A percentile compares a stretch with the other conserved stretches of the same genome.
These are phyloP conservation scores for Florisuga fusca DNA, from an alignment of 2,797 vertebrate species.

Conservation along the genomic window DNA sequence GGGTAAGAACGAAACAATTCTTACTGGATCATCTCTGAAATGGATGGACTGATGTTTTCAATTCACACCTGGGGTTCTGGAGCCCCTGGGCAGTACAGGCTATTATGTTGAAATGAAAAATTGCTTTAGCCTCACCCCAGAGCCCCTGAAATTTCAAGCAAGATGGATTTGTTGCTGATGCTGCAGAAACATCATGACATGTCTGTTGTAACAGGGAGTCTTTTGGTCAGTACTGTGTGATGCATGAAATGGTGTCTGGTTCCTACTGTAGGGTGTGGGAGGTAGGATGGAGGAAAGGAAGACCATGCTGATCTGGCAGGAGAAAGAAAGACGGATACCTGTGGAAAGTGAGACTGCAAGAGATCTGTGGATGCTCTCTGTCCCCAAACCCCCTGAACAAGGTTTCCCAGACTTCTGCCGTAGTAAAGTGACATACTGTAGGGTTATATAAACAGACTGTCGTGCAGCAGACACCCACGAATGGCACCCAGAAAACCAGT, in stretches of 20 bases:
- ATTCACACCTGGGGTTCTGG: not conserved
- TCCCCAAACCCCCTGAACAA: not conserved
- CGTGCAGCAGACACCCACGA: not conserved
- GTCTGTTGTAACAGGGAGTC: not conserved
- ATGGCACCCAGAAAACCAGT: not conserved
- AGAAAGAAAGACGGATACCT: not conserved
- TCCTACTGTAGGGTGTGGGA: not conserved
- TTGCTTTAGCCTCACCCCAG: not conserved
- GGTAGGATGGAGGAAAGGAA: not conserved
- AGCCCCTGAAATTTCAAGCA: not conserved
- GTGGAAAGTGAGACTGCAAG: not conserved
- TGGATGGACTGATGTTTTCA: not conserved
- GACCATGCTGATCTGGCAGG: fast-evolving
- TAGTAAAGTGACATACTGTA: not conserved
- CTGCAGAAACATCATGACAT: not conserved
- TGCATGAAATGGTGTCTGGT: not conserved
- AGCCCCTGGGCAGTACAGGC: not conserved
- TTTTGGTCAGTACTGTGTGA: not conserved
- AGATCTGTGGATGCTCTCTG: not conserved
- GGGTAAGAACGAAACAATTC: not conserved
- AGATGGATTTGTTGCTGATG: not conserved
- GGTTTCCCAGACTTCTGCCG: not conserved
- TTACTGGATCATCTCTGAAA: not conserved
- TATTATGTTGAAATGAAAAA: not conserved
- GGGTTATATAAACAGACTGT: not conserved